Conservation (phyloP, 2,113 vertebrate species). For the Hippocampus abdominalis region DNA sequence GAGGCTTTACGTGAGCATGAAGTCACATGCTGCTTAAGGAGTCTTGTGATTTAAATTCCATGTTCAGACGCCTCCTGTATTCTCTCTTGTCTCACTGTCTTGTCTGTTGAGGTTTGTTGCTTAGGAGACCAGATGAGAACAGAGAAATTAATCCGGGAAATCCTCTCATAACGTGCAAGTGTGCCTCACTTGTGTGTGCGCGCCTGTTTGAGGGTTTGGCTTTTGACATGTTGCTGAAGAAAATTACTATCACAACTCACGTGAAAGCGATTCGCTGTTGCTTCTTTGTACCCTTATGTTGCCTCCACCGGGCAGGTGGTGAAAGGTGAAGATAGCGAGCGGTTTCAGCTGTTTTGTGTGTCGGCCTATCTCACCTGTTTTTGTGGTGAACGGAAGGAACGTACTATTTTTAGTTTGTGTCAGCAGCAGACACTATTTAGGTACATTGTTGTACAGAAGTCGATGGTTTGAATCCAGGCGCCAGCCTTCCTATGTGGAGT, state of each 20-base stretch:
- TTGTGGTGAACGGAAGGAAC: too few relatives aligned
- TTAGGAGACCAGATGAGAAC: constrained; percentile 54
- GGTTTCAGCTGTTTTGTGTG: neutral
- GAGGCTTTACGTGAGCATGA: constrained; percentile 26
- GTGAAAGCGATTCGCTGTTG: constrained; percentile 1
- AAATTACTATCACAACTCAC: constrained; percentile 16
- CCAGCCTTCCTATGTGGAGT: too few relatives aligned
- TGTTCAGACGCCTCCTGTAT: constrained; percentile 14
- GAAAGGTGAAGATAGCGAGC: neutral
- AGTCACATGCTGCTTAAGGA: constrained; percentile 44
- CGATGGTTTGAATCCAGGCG: too few relatives aligned
- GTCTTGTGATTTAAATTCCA: constrained; percentile 47
- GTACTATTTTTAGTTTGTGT: too few relatives aligned
- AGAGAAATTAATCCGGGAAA: constrained; percentile 46
- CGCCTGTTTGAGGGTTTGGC: constrained; percentile 10
- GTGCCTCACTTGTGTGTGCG: neutral
- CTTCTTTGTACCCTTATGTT: neutral
- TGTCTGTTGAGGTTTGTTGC: constrained; percentile 37
- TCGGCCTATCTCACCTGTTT: too few relatives aligned
- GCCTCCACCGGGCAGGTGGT: neutral
- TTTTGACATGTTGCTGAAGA: constrained; percentile 28
- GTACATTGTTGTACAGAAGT: too few relatives aligned
- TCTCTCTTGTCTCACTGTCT: neutral
- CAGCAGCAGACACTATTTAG: too few relatives aligned
- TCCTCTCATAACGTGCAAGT: constrained; percentile 49